phyloP scores from a whole-genome alignment of 2,888 invertebrate genomes.

The Tyria jacobaeae region DNA sequence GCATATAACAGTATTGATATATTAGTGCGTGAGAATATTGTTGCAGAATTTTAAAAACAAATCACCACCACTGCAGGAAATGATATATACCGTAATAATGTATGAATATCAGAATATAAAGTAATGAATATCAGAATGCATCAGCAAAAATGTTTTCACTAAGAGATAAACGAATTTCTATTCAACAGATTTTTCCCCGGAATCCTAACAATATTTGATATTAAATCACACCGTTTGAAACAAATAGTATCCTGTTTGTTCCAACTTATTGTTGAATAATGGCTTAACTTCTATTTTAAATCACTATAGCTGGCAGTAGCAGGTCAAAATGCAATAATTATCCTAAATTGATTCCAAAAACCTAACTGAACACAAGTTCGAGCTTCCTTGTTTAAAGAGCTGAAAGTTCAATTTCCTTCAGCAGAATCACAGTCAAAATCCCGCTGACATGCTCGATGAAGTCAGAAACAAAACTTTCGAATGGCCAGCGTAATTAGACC shows the following conservation, averaged over 20 bases:
- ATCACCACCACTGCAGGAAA: too few species aligned
- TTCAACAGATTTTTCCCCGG: background rate
- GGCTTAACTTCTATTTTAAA: constrained; percentile 38
- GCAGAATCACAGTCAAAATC: constrained; percentile 44
- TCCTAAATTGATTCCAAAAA: constrained; percentile 60
- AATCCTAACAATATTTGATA: background rate
- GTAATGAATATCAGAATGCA: background rate
- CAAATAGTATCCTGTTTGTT: constrained; percentile 40
- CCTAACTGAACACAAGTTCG: constrained; percentile 42
- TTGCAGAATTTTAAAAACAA: too few species aligned
- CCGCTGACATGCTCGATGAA: constrained; percentile 59
- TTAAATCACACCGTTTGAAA: constrained; percentile 27
- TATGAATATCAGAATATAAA: too few species aligned
- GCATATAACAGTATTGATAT: too few species aligned
- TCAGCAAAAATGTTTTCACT: background rate
- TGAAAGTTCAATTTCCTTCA: constrained; percentile 44
- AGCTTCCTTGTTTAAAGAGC: constrained; percentile 27
- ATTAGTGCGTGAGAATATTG: too few species aligned
- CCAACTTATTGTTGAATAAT: constrained; percentile 30
- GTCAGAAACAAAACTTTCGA: constrained; percentile 63
- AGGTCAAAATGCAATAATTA: constrained; percentile 63
- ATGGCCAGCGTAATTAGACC: constrained; percentile 55
- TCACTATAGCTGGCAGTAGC: constrained; percentile 60
- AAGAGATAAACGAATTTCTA: background rate
- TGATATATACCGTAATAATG: too few species aligned